Evolutionary conservation across 2,113 vertebrate species (phyloP).

Genomic region (Pica pica): DNA sequence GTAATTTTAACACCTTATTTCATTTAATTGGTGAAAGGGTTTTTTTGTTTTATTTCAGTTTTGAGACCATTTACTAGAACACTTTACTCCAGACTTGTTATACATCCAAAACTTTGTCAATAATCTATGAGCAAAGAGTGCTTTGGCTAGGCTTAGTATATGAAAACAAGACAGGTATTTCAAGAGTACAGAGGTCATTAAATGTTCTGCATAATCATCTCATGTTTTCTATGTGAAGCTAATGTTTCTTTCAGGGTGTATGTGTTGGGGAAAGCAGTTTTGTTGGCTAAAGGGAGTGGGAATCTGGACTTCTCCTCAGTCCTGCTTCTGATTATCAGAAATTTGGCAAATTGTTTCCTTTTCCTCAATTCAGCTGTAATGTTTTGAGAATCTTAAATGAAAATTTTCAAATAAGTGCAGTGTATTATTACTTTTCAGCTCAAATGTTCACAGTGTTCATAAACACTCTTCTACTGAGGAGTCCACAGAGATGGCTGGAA

Average conservation of each 20-base stretch:
- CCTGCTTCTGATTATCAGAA: background rate
- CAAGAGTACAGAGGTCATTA: background rate
- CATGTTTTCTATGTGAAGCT: background rate
- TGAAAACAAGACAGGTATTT: background rate
- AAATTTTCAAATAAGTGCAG: background rate
- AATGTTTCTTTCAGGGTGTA: background rate
- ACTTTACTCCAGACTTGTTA: background rate
- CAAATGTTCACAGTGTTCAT: background rate
- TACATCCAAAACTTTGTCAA: background rate
- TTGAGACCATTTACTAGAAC: background rate
- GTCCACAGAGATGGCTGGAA: background rate
- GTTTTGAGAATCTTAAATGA: background rate
- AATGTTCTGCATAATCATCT: background rate
- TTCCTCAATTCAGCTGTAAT: background rate
- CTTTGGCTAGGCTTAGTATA: background rate
- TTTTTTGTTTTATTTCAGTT: background rate
- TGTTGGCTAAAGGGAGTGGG: background rate
- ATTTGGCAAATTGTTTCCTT: background rate
- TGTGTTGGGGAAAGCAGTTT: background rate
- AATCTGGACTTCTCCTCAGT: background rate
- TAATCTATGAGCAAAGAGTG: background rate
- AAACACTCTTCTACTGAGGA: background rate
- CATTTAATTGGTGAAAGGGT: background rate
- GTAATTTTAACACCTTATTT: background rate
- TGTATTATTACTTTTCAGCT: background rate